phyloP scores from a whole-genome alignment of 2,888 invertebrate species.

The Priocnemis perturbator region DNA sequence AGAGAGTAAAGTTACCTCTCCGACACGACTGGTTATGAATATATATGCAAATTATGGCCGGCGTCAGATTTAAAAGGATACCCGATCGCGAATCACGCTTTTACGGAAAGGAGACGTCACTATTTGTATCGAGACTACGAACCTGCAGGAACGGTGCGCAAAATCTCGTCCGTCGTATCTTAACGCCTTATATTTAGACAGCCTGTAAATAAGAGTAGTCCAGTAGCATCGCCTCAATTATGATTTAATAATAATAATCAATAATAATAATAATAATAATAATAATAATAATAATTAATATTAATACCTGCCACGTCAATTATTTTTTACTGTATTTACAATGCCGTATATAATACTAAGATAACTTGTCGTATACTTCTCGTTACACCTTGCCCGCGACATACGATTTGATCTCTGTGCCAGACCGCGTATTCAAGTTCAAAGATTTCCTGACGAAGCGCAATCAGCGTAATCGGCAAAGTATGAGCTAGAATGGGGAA shows the following conservation, averaged over 20 bases:
- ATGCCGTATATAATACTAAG: constrained; percentile 65
- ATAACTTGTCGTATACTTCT: constrained; percentile 71
- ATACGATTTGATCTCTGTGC: constrained; percentile 28
- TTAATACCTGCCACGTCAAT: constrained; percentile 49
- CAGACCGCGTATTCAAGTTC: neutral
- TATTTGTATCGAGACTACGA: too few relatives aligned
- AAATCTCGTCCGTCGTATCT: neutral
- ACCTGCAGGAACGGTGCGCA: too few relatives aligned
- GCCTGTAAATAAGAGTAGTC: constrained; percentile 5
- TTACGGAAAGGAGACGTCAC: too few relatives aligned
- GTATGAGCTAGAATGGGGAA: too few relatives aligned
- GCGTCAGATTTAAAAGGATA: neutral
- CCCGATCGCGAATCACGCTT: neutral
- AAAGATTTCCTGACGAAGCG: too few relatives aligned
- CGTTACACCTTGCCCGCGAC: constrained; percentile 49
- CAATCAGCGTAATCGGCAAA: too few relatives aligned
- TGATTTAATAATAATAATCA: neutral
- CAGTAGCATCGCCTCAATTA: neutral
- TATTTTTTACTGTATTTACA: constrained; percentile 67
- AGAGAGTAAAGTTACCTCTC: neutral
- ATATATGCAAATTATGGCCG: neutral
- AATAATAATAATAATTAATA: constrained; percentile 24
- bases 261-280: neutral
- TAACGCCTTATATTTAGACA: neutral
- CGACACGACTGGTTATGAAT: neutral